Base-by-base conservation (phyloP, 2,113 vertebrate species). In the Nipponia nippon region DNA sequence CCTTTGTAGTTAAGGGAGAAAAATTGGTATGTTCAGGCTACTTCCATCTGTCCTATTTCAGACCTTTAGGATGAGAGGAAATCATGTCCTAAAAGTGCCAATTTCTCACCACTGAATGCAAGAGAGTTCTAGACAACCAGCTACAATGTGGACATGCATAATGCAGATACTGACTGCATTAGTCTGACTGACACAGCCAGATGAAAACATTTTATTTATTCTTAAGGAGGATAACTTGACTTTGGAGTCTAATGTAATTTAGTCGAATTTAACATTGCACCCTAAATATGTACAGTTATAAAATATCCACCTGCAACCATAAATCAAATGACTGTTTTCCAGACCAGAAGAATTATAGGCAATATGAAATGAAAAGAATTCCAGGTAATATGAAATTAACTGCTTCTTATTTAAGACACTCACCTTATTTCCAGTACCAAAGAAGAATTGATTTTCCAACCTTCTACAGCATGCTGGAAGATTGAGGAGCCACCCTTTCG, bases 351-450 rank as follows among this genome's bases (percentile, higher is more conserved):
- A 91, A 78, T 61, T 96, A 32, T 5, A 89, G 34, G 20, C 27
- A 77, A 69, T 29, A 67, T 32, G 10, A 97, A 91, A 96, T 70
- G 23, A 89, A 90, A 79, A 23, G 4, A 86, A 78, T 72, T 92
- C 34, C 2, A 88, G 23, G 29, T 30, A 66, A 70, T 77, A 70
- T 32, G 23, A 96, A 96, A 97, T 66, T 0, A 94, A 91, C 21
- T 75, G 12, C 23, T 15, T 40, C 59, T 92, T 93, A 78, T 90
- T 95, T 88, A 94, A 94, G 69, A 79, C 49, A 96, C 98, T 98
- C 87, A 99, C 99, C 99, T 98, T 98, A 99, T 99, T 96, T 98
- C 98, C 85, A 98, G 71, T 50, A 98, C 99, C 86, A 99, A 97
- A 58, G 99, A 98, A 73, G 98, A 98, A 98, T 99, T 99, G 90